Conservation (phyloP, 1,140 invertebrate genomes). For the Latrodectus geometricus region DNA sequence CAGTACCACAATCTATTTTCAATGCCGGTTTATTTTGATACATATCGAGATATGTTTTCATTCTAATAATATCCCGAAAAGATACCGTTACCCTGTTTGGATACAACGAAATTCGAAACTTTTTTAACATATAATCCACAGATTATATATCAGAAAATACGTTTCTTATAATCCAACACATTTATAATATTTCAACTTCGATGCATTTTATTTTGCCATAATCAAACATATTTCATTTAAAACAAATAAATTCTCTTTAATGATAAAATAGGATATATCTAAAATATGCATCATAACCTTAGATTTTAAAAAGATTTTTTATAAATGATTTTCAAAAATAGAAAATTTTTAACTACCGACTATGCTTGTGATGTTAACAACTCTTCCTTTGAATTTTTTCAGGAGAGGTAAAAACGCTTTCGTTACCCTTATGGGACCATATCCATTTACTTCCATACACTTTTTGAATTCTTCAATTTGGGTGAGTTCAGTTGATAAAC, state of each 20-base stretch:
- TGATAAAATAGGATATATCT: neutral
- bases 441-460: conserved; percentile 75
- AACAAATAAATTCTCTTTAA: neutral
- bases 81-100: too few relatives aligned
- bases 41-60: too few relatives aligned
- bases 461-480: conserved; percentile 63
- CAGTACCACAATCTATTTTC: too few relatives aligned
- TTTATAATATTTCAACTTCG: neutral
- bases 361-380: conserved; percentile 73
- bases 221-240: neutral
- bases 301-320: neutral
- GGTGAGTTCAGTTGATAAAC: conserved; percentile 72
- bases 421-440: conserved; percentile 72
- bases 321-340: neutral
- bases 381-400: conserved; percentile 75
- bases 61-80: too few relatives aligned
- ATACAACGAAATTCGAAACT: too few relatives aligned
- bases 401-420: conserved; percentile 83
- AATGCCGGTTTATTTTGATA: too few relatives aligned
- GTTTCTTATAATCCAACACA: neutral
- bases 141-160: too few relatives aligned
- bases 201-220: conserved; percentile 61
- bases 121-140: too few relatives aligned
- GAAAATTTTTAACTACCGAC: conserved; percentile 71
- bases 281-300: neutral